phyloP scores from a whole-genome alignment of 2,113 vertebrate species.

The Urocynchramus pylzowi region DNA sequence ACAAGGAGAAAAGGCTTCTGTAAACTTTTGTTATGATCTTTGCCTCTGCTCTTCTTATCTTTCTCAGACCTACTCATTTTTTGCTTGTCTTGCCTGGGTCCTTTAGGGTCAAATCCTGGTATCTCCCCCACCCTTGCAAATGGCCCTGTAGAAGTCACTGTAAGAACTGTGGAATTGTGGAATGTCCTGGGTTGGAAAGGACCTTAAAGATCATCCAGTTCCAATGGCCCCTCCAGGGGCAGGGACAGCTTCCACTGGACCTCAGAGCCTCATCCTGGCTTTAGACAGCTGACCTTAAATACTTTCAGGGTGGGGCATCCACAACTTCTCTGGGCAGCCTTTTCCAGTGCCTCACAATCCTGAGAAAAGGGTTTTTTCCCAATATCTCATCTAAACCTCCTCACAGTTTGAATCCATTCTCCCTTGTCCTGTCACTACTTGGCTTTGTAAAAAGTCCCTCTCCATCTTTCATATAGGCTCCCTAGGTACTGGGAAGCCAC shows the following conservation, averaged over 20 bases:
- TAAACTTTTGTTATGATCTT: background rate
- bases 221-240: background rate
- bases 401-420: background rate
- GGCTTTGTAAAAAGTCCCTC: background rate
- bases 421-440: background rate
- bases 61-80: background rate
- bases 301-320: background rate
- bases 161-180: background rate
- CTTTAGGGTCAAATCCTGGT: background rate
- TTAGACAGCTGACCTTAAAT: background rate
- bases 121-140: background rate
- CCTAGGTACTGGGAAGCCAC: background rate
- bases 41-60: background rate
- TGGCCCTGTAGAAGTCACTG: background rate
- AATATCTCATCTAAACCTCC: background rate
- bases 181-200: background rate
- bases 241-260: background rate
- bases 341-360: background rate
- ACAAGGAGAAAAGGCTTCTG: background rate
- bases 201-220: background rate
- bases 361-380: background rate
- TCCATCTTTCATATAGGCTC: background rate
- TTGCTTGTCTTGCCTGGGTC: background rate
- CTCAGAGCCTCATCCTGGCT: background rate
- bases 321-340: background rate